Evolutionary conservation across 2,888 invertebrate species (phyloP), one percentile per base, ranked within the genome.

Genomic region (Xestia xanthographa): DNA sequence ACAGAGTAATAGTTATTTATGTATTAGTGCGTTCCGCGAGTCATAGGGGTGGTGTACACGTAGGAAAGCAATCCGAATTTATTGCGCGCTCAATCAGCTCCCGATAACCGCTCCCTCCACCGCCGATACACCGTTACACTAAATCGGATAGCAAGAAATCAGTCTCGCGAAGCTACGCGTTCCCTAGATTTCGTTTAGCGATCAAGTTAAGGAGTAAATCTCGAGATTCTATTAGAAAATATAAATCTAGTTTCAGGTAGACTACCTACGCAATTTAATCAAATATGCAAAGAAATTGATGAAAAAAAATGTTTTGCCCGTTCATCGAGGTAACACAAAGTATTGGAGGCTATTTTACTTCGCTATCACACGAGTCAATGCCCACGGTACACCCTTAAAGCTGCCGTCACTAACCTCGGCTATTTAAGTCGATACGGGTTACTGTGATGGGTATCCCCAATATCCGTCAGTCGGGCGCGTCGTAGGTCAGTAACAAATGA

Each of bases 21-120:
- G 62, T 80, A 79, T 80, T 70, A 80, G 77, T 87, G 72, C 63
- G 74, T 80, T 77, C 71, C 69, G 83, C 84, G 82, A 87, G 79
- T 77, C 75, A 45, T 74, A 74, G 79, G 75, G 84, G 80, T 83
- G 87, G 86, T 85, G 87, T 89, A 86, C 89, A 89, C 89, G 91
- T 91, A 90, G 88, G 89, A 91, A 93, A 90, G 91, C 91, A 92
- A 92, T 92, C 91, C 86, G 90, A 92, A 94, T 94, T 93, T 93
- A 94, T 94, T 91, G 91, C 91, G 85, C 90, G 91, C 91, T 93
- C 92, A 92, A 93, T 94, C 93, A 92, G 91, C 87, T 90, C 85
- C 86, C 90, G 92, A 92, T 93, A 93, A 92, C 91, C 86, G 84
- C 86, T 88, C 86, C 84, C 86, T 86, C 84, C 70, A 86, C 87